Base-by-base conservation (phyloP, 2,888 invertebrate genomes). In the Lasioglossum pauxillum region DNA sequence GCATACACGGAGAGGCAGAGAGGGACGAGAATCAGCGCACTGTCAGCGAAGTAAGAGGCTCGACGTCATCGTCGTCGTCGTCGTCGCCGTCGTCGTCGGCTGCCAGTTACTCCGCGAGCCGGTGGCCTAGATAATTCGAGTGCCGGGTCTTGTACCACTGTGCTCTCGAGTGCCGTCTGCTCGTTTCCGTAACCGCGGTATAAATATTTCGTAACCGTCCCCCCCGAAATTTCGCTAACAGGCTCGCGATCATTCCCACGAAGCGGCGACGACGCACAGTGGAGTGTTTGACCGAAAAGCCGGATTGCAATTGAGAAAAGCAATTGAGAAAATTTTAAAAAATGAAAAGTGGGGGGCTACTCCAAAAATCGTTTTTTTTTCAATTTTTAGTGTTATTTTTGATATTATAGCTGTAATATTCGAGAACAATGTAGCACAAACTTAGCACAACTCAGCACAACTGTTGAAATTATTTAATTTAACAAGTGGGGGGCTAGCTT, bases 111-210 rank as follows among this genome's bases (percentile, higher is more conserved):
- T 88, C 35, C 64, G 64, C 78, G 80, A 87, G 87, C 86, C 78
- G 83, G 60, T 89, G 91, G 89, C 91, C 91, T 88, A 91, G 85
- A 91, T 91, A 85, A 87, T 91, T 86, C 86, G 86, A 90, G 89
- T 90, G 89, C 71, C 80, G 53, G 79, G 69, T 81, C 82, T 85
- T 77, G 76, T 81, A 81, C 83, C 19, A 79, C 78, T 79, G 78
- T 73, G 57, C 27, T 67, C 35, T 73, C n/a, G 72, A 84, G 84
- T 57, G n/a, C 46, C 67, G 83, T 85, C 85, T 78, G 60, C 80
- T 27, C 75, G 82, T 85, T 85, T 82, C 77, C 77, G 14, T 78
- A 77, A 79, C 80, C 82, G 71, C 53, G 76, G 19, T 69, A 80
- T 64, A 85, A 85, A 87, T 83, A 83, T 75, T 67, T 67, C 35